Conservation (phyloP, 2,797 vertebrate genomes). For the Borostomias antarcticus region DNA sequence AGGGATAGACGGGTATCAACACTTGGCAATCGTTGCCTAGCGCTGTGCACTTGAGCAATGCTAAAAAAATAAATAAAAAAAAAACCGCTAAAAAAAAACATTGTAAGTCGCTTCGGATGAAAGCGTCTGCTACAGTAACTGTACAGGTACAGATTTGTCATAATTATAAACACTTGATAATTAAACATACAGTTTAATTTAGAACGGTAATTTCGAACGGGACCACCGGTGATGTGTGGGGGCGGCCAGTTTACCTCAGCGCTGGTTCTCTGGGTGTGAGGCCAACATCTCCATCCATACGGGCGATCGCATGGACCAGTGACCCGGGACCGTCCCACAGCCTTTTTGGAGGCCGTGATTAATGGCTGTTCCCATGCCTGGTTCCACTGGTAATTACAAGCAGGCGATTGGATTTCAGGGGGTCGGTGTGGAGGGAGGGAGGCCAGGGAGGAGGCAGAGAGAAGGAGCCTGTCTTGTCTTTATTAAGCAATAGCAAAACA, state of each 20-base stretch:
- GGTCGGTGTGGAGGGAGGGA: constrained; percentile 24
- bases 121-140: too few relatives aligned
- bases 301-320: constrained; percentile 1
- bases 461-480: constrained; percentile 12
- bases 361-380: constrained; percentile 46
- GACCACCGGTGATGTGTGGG: not conserved
- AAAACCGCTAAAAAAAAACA: not conserved
- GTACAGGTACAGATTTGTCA: too few relatives aligned
- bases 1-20: too few relatives aligned
- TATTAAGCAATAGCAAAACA: constrained; percentile 35
- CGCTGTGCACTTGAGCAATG: too few relatives aligned
- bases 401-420: constrained; percentile 43
- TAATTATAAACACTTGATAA: too few relatives aligned
- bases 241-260: not conserved
- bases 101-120: not conserved
- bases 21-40: too few relatives aligned
- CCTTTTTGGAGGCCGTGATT: constrained; percentile 46
- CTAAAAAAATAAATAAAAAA: not conserved
- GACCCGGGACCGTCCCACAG: constrained; percentile 23
- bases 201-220: too few relatives aligned
- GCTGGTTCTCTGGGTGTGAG: constrained; percentile 5
- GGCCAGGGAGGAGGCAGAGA: constrained; percentile 15
- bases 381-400: constrained; percentile 50
- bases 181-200: too few relatives aligned
- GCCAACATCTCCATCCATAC: constrained; percentile 39